Percentiles rank a stretch among this genome's conserved stretches.
Conservation (phyloP, 2,797 vertebrate species). For the Amphiprion clarkii region DNA sequence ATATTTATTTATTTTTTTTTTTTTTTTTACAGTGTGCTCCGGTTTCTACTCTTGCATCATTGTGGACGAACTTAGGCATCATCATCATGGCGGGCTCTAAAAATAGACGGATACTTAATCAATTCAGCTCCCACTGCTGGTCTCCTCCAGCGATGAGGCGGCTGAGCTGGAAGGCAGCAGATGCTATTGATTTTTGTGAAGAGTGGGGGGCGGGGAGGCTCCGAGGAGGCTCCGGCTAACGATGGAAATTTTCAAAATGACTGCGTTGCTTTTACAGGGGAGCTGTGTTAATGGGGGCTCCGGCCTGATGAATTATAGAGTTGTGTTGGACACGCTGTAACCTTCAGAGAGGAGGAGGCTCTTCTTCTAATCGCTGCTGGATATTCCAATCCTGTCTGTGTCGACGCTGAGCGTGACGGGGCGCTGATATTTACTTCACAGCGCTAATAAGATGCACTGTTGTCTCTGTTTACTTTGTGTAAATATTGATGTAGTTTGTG, state of each 20-base stretch:
- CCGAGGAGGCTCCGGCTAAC: constrained; percentile 63
- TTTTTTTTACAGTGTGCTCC: no score
- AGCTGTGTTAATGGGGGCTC: constrained; percentile 70
- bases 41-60: constrained; percentile 17
- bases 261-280: constrained; percentile 72
- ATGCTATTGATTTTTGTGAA: constrained; percentile 78
- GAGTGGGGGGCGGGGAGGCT: constrained; percentile 56
- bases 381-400: constrained; percentile 59
- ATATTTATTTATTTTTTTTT: no score
- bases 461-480: constrained; percentile 54
- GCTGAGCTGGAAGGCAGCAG: constrained; percentile 73
- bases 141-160: constrained; percentile 74
- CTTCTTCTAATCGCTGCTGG: constrained; percentile 56
- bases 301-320: constrained; percentile 62
- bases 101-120: constrained; percentile 83
- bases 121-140: constrained; percentile 77
- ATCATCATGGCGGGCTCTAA: constrained; percentile 63
- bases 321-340: constrained; percentile 60
- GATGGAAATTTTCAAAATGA: constrained; percentile 77
- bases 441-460: constrained; percentile 63
- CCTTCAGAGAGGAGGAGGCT: constrained; percentile 65
- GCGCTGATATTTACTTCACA: constrained; percentile 61
- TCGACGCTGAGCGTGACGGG: constrained; percentile 43
- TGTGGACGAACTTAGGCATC: constrained; percentile 66
- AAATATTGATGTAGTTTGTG: constrained; percentile 61